Base-by-base conservation (phyloP, 1,140 invertebrate genomes). In the Trypoxylus dichotomus region DNA sequence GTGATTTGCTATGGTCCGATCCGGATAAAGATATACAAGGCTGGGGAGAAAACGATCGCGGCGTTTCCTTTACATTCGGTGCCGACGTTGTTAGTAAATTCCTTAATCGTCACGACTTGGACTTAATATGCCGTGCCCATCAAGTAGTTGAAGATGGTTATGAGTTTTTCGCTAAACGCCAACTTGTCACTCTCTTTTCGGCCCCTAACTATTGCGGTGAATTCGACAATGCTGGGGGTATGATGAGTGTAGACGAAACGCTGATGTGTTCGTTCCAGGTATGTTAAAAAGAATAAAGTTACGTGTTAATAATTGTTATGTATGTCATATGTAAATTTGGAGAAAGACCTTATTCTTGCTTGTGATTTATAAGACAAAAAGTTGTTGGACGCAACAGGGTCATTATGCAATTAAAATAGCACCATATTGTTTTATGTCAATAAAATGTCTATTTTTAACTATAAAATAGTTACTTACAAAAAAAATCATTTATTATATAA, bases 181-280 rank as follows among this genome's bases (percentile, higher is more conserved):
- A 96, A 85, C 88, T 97, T 80, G 96, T 98, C 2, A 98, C 97
- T n/a, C 87, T 98, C 21, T 98, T 98, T 84, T 93, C 92, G 29
- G 94, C 94, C 42, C 94, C 94, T 21, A 96, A 96, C 83, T 96
- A 96, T 86, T 96, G 94, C 86, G 95, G 94, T 24, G 94, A 96
- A 86, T 96, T 96, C 85, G 94, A 95, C 84, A 96, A 78, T 41
- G 77, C 77, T 3, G 85, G 85, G 80, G 98, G 97, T 79, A 99
- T 99, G 98, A 99, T 99, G 98, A 97, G 96, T 83, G 98, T 99
- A 15, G 98, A 99, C 87, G 98, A 99, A 85, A 98, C 97, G 77
- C 90, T 99, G 13, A 99, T 99, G 98, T 99, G 98, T 90, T 99
- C 97, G 83, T 99, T 92, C 86, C 91, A 92, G 83, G 85, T 86